Evolutionary conservation across 2,797 vertebrate species (phyloP).

Genomic region (Helarctos malayanus): DNA sequence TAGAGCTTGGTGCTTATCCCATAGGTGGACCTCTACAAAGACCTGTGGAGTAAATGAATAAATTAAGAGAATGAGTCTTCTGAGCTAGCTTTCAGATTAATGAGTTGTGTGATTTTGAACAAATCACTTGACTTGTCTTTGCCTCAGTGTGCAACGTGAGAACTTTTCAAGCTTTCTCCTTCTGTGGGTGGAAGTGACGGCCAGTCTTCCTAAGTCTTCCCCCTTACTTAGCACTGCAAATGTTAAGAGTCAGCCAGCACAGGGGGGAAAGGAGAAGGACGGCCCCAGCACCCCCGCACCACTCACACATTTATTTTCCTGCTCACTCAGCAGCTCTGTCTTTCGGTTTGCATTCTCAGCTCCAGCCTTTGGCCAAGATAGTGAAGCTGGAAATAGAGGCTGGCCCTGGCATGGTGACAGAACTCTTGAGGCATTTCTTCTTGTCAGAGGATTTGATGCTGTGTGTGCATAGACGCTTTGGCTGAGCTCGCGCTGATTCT

Average conservation of each 20-base stretch:
- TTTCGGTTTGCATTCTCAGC: neutral
- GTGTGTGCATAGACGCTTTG: slow-evolving; percentile 52
- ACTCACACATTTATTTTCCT: neutral
- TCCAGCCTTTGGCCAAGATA: slow-evolving; percentile 24
- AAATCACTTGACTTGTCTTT: neutral
- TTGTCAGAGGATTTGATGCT: slow-evolving; percentile 21
- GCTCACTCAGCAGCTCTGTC: neutral
- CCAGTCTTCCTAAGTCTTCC: neutral
- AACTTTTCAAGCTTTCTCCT: neutral
- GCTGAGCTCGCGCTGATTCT: slow-evolving; percentile 40
- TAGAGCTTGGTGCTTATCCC: neutral
- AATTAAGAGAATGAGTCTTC: neutral
- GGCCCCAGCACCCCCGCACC: neutral
- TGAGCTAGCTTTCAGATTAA: neutral
- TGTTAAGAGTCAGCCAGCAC: neutral
- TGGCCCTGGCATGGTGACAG: neutral
- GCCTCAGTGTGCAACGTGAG: neutral
- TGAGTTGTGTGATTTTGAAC: neutral
- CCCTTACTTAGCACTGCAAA: neutral
- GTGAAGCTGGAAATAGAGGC: neutral
- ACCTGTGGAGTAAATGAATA: neutral
- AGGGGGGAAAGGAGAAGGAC: neutral
- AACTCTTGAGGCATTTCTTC: slow-evolving; percentile 51
- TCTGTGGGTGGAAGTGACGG: neutral
- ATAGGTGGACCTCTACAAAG: neutral